Base-by-base conservation (phyloP, 2,113 vertebrate species). In the Sorex fumeus region DNA sequence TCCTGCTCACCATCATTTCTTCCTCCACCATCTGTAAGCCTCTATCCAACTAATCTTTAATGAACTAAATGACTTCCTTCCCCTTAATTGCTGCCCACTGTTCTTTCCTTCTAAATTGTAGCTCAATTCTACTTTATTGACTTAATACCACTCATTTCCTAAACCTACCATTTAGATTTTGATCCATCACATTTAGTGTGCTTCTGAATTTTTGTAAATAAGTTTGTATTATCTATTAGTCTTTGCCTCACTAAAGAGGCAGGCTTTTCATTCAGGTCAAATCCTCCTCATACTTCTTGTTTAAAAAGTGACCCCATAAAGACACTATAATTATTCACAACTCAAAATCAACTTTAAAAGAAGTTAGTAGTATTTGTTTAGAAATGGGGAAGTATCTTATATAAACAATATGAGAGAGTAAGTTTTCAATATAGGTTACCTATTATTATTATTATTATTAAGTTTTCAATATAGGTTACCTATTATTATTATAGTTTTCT, bases 111-210 rank as follows among this genome's bases (percentile, higher is more conserved):
- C 64, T 83, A 94, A 96, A 96, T 91, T 94, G 64, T 80, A 81
- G 53, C 53, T 70, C 57, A 94, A 30, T 19, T 74, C 75, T 27
- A 90, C 94, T 95, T 96, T 84, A 69, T 93, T 94, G 83, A 88
- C 91, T 93, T 95, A 95, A 97, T 82, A 83, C 76, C 88, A 92
- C 72, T 88, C 83, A 94, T 94, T 95, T 94, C 94, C 95, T 77
- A 88, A 96, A 93, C 80, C 67, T 84, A 87, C 84, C 57, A 96
- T 87, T 94, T 94, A 93, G 84, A 87, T 87, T 81, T 88, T 75
- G 91, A 93, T 74, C 93, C 64, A 57, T 74, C 82, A 77, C 80
- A 93, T 88, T 91, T 84, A 93, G 64, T 18, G 62, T 19, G 77
- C 7, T 28, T 6, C 28, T 77, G 67, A 40, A 9, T 62, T 96